Percentiles rank a stretch among this genome's conserved stretches.
Evolutionary conservation across 2,797 vertebrate genomes (phyloP).

Genomic region (Sitta carolinensis): DNA sequence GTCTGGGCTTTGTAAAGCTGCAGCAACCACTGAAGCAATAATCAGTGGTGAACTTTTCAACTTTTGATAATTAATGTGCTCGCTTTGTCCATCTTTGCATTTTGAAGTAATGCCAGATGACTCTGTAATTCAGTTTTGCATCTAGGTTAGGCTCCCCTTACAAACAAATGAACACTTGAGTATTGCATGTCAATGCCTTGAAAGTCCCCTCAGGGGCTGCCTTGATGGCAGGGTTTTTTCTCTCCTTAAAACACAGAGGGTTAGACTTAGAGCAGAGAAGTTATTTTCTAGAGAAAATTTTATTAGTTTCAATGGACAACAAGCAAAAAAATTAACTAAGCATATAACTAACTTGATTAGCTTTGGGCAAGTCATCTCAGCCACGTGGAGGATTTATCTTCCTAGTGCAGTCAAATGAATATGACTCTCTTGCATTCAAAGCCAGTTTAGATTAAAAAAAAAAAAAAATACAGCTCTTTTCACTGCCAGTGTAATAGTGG

Average conservation of each 20-base stretch:
- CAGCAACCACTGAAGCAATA: neutral
- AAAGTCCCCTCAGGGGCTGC: neutral
- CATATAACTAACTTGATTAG: neutral
- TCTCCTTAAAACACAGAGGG: neutral
- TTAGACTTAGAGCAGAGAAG: neutral
- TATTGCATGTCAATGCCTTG: neutral
- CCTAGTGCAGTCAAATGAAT: neutral
- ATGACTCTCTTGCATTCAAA: neutral
- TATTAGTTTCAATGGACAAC: neutral
- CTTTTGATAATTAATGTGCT: neutral
- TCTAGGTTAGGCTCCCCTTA: neutral
- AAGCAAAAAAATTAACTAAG: neutral
- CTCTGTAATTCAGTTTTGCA: neutral
- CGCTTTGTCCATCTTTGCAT: slow-evolving; percentile 16
- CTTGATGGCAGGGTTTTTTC: neutral
- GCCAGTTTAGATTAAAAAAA: neutral
- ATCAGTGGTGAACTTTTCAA: neutral
- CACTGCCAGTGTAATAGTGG: neutral
- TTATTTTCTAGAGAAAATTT: neutral
- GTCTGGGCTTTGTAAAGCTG: neutral
- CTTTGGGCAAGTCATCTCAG: neutral
- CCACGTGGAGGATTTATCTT: neutral
- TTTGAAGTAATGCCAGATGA: neutral
- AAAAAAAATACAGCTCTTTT: neutral
- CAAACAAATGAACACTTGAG: neutral